phyloP scores from a whole-genome alignment of 2,113 vertebrate genomes.

The Apaloderma vittatum region DNA sequence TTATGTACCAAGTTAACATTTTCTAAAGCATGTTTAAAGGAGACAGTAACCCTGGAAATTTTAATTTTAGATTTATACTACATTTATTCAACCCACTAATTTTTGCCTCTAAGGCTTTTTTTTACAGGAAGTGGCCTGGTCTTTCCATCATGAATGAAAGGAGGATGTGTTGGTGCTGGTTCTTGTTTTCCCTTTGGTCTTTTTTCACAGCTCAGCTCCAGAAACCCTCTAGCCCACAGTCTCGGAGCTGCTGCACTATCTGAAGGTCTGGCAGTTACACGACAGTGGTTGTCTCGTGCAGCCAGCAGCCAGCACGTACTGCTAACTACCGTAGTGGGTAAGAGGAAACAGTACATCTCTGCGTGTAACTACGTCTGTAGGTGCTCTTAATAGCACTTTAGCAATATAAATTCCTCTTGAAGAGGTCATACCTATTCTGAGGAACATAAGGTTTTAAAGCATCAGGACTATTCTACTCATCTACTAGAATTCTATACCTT shows the following conservation, averaged over 20 bases:
- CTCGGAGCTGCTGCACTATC: background rate
- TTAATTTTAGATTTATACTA: background rate
- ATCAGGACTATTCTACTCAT: background rate
- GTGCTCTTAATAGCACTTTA: background rate
- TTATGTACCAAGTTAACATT: constrained; percentile 65
- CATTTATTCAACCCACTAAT: background rate
- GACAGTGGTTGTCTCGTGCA: too few species aligned
- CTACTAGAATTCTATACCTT: background rate
- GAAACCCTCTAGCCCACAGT: background rate
- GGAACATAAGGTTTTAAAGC: background rate
- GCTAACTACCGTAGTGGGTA: background rate
- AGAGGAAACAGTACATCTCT: background rate
- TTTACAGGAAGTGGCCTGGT: background rate
- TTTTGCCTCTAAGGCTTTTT: background rate
- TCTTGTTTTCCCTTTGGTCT: background rate
- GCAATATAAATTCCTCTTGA: background rate
- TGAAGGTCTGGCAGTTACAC: background rate
- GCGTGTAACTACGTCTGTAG: background rate
- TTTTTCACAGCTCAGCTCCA: background rate
- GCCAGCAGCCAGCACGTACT: background rate
- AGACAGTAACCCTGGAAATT: background rate
- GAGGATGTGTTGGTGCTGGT: too few species aligned
- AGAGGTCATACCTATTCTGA: background rate
- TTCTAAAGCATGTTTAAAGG: constrained; percentile 43
- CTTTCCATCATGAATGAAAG: background rate